Conservation (phyloP, 2,113 vertebrate genomes). For the Pampusana beccarii region DNA sequence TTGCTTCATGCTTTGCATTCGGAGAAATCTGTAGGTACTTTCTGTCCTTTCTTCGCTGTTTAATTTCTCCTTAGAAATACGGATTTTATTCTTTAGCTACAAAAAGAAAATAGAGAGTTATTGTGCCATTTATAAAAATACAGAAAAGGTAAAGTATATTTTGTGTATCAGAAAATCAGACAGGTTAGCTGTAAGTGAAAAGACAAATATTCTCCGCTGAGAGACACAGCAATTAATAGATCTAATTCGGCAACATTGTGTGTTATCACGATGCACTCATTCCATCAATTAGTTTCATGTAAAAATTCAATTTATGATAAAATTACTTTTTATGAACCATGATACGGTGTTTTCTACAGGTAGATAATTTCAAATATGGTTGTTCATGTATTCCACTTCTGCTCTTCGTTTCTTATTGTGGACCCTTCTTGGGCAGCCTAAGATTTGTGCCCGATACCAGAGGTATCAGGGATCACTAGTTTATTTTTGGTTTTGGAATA, state of each 20-base stretch:
- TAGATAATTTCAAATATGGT: background rate
- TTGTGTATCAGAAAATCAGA: background rate
- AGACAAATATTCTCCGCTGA: background rate
- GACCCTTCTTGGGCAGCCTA: background rate
- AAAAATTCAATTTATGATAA: background rate
- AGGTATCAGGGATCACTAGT: background rate
- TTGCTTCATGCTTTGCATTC: background rate
- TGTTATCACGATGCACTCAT: rapidly evolving
- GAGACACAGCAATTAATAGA: background rate
- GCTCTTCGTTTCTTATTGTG: background rate
- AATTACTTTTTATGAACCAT: background rate
- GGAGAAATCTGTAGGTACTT: background rate
- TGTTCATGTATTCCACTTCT: background rate
- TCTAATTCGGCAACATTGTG: background rate
- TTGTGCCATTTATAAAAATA: background rate
- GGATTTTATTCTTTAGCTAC: background rate
- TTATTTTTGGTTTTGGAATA: background rate
- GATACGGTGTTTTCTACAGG: background rate
- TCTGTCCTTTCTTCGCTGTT: background rate
- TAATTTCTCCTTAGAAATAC: background rate
- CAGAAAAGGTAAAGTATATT: background rate
- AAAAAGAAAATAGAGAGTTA: background rate
- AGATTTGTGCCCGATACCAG: background rate
- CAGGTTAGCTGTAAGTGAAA: background rate
- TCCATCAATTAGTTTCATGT: background rate